These are phyloP conservation scores for Ligdia adustata DNA, from an alignment of 2,888 invertebrate species.

Conservation along the genomic window DNA sequence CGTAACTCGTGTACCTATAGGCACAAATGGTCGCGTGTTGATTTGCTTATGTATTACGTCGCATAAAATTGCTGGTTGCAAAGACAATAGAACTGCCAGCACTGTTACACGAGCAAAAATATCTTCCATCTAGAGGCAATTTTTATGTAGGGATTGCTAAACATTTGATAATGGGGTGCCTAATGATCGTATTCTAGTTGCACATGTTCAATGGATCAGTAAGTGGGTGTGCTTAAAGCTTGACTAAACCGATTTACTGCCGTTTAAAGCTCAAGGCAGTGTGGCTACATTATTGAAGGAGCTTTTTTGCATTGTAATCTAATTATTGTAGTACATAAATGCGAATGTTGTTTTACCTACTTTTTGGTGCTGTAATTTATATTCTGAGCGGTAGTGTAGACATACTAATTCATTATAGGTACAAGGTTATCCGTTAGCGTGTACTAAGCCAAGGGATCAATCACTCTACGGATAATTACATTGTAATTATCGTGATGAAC, in stretches of 20 bases:
- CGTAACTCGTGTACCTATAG: slow-evolving; percentile 45
- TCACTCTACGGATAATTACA: too few species aligned
- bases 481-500: too few species aligned
- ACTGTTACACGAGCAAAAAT: slow-evolving; percentile 52
- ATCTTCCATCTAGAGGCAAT: slow-evolving; percentile 51
- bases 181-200: slow-evolving; percentile 23
- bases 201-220: slow-evolving; percentile 21
- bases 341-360: too few species aligned
- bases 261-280: slow-evolving; percentile 10
- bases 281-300: too few species aligned
- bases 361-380: too few species aligned
- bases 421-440: too few species aligned
- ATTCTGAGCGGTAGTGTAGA: too few species aligned
- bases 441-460: too few species aligned
- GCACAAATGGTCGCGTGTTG: slow-evolving; percentile 57
- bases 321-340: too few species aligned
- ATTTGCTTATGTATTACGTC: slow-evolving; percentile 55
- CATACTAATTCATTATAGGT: too few species aligned
- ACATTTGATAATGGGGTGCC: slow-evolving; percentile 21
- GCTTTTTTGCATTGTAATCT: slow-evolving; percentile 3
- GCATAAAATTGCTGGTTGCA: slow-evolving; percentile 58
- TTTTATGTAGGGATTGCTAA: slow-evolving; percentile 55
- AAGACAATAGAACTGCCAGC: slow-evolving; percentile 60
- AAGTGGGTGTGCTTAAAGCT: slow-evolving; percentile 14
- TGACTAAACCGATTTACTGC: too few species aligned